Conservation (phyloP, 2,113 vertebrate species). For the Lepus americanus region DNA sequence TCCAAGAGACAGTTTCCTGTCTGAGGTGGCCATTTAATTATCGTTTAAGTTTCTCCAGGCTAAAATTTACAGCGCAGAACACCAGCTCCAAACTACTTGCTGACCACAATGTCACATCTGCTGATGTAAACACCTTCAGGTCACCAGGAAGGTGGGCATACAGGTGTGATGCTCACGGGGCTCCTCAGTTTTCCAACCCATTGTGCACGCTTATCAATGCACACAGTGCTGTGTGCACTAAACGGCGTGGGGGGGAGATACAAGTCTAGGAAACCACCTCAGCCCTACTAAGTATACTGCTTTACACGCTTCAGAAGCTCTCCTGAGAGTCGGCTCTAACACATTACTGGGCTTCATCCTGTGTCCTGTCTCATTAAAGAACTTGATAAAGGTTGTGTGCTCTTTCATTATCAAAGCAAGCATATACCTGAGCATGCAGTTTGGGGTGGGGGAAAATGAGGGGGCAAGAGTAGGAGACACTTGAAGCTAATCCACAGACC, state of each 20-base stretch:
- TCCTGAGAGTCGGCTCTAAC: neutral
- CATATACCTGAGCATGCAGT: neutral
- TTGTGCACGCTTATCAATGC: neutral
- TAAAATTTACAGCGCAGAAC: constrained; percentile 28
- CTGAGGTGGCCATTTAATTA: neutral
- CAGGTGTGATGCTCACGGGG: neutral
- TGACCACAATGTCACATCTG: neutral
- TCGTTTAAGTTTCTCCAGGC: neutral
- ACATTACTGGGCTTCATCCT: neutral
- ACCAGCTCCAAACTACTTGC: neutral
- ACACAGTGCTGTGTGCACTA: neutral
- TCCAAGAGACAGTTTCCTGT: constrained; percentile 43
- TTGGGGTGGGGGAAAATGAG: neutral
- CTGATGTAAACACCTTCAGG: neutral
- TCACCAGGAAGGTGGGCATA: neutral
- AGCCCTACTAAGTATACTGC: neutral
- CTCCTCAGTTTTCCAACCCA: neutral
- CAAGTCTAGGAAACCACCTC: neutral
- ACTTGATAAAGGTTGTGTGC: constrained; percentile 9
- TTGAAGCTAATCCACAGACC: neutral
- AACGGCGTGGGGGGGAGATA: neutral
- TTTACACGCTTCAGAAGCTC: neutral
- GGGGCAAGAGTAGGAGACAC: neutral
- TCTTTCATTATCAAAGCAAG: constrained; percentile 38
- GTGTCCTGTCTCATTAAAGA: neutral